These are phyloP conservation scores for Oikopleura vanhoeffeni DNA, from an alignment of 23 tunicate species.

Conservation along the genomic window DNA sequence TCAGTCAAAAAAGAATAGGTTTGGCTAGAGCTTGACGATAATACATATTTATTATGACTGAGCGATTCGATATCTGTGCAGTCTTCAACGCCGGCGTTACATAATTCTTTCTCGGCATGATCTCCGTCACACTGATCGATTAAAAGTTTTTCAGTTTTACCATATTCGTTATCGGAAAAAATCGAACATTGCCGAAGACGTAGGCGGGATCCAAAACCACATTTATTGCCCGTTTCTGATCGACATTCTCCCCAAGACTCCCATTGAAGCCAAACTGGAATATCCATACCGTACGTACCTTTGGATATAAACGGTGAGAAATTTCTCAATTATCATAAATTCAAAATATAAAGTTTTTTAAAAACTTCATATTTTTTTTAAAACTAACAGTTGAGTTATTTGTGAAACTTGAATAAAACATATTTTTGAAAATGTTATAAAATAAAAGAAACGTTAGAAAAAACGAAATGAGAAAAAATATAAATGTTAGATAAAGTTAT, in stretches of 20 bases:
- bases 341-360: too few species aligned
- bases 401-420: too few species aligned
- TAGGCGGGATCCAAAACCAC: conserved; percentile 5
- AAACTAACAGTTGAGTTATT: too few species aligned
- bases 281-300: conserved; percentile 13
- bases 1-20: background rate
- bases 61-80: background rate
- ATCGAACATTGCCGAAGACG: background rate
- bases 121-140: conserved; percentile 9
- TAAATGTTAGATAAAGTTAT: too few species aligned
- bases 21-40: background rate
- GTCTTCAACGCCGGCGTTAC: conserved; percentile 9
- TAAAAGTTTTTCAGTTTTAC: background rate
- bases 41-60: background rate
- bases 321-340: too few species aligned
- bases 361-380: too few species aligned
- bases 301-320: too few species aligned
- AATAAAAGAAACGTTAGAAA: too few species aligned
- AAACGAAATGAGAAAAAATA: too few species aligned
- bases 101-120: background rate
- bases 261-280: conserved; percentile 7
- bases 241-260: conserved; percentile 2
- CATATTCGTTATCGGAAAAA: background rate
- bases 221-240: background rate
- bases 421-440: too few species aligned